Percentiles rank a stretch among this genome's conserved stretches.
Evolutionary conservation across 2,797 vertebrate species (phyloP).

Genomic region (Xiphorhynchus erythropygius): DNA sequence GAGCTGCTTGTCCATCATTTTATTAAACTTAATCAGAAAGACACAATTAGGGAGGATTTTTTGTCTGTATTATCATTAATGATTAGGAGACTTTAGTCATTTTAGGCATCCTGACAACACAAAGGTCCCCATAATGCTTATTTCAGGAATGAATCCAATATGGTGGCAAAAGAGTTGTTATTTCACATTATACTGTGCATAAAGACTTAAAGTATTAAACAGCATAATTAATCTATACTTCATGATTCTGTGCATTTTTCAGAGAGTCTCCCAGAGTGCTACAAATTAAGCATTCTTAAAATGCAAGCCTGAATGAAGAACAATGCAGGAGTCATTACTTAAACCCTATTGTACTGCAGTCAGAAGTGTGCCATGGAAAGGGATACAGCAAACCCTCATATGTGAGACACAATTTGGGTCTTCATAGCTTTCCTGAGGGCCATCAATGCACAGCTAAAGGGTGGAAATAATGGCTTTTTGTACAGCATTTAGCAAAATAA

Average conservation of each 20-base stretch:
- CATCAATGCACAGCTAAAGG: background rate
- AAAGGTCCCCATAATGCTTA: background rate
- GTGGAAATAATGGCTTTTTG: background rate
- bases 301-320: background rate
- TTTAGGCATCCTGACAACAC: background rate
- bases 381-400: background rate
- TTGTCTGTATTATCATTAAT: background rate
- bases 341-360: background rate
- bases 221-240: background rate
- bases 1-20: background rate
- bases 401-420: background rate
- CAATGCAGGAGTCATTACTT: background rate
- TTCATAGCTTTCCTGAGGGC: background rate
- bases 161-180: background rate
- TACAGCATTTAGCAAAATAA: background rate
- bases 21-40: background rate
- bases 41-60: background rate
- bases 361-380: background rate
- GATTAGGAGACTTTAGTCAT: background rate
- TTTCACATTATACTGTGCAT: accelerated
- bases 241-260: background rate
- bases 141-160: background rate
- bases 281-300: background rate
- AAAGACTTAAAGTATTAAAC: background rate
- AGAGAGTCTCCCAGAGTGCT: background rate